phyloP scores from a whole-genome alignment of 2,888 invertebrate genomes.

The Eilema caniola region DNA sequence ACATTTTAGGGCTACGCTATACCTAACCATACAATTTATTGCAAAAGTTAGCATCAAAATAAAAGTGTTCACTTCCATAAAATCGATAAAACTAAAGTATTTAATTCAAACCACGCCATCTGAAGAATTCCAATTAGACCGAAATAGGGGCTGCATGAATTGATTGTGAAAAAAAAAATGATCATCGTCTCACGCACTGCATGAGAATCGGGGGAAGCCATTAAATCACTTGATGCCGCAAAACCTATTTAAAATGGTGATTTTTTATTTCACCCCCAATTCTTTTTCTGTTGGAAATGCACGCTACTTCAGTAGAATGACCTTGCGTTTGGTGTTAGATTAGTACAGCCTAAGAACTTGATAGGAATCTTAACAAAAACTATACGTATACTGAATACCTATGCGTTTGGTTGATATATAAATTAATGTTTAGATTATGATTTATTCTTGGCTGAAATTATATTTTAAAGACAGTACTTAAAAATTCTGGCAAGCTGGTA shows the following conservation, averaged over 20 bases:
- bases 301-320: conserved; percentile 16
- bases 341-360: background rate
- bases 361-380: background rate
- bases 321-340: background rate
- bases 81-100: conserved; percentile 46
- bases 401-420: too few relatives aligned
- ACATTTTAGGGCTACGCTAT: too few relatives aligned
- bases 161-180: conserved; percentile 81
- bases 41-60: too few relatives aligned
- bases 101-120: conserved; percentile 72
- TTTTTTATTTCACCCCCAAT: conserved; percentile 75
- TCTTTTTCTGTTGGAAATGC: conserved; percentile 42
- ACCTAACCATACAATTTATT: too few relatives aligned
- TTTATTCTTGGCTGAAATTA: too few relatives aligned
- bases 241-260: conserved; percentile 82
- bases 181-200: conserved; percentile 76
- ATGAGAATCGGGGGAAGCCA: conserved; percentile 76
- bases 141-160: conserved; percentile 61
- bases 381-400: too few relatives aligned
- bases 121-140: conserved; percentile 80
- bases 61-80: background rate
- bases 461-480: too few relatives aligned
- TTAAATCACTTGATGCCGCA: conserved; percentile 83
- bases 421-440: too few relatives aligned
- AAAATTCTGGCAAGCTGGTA: too few relatives aligned